Base-by-base conservation (phyloP, 2,797 vertebrate genomes). In the Heteromormyrus szaboi region DNA sequence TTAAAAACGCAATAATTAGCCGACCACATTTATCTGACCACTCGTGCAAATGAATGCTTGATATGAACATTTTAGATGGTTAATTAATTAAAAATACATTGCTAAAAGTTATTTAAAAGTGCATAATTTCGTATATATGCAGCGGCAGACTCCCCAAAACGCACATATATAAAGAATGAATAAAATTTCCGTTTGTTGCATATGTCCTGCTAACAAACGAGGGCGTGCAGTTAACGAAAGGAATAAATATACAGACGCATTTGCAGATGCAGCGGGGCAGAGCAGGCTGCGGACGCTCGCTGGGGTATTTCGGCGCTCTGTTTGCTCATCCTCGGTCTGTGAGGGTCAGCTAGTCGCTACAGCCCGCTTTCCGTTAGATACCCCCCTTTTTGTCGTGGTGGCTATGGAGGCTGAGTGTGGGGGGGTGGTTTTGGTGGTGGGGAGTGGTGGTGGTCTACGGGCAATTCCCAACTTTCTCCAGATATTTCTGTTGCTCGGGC, bases 381-480 rank as follows among this genome's bases (percentile, higher is more conserved):
- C 68, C 68, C 68, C 68, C 68, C 88, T 89, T 86, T 68, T 90
- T 76, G 85, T 90, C 89, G 88, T 62, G 88, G 86, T 90, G 88
- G 72, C 44, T 86, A 85, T 87, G 88, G 88, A 88, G 84, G 59
- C 65, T 81, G 88, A 68, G 59, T 46, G 86, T 17, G 76, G 22
- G 87, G 33, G 87, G 91, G 90, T 92, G 92, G 91, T 83, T 91
- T 90, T 90, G 91, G 89, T 92, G 91, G 90, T 50, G 85, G 51
- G 85, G 65, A 51, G 76, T 56, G 53, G 37, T 59, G 54, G 51
- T 44, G 29, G 81, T 72, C 68, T 25, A 89, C 92, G 93, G 93
- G 90, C 90, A 89, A 48, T 88, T 92, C 93, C 92, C 94, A 95
- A 94, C 93, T 94, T 92, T 90, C 89, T 89, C 86, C 88, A 90